Conservation (phyloP, 2,888 invertebrate species). For the Eilema depressum region DNA sequence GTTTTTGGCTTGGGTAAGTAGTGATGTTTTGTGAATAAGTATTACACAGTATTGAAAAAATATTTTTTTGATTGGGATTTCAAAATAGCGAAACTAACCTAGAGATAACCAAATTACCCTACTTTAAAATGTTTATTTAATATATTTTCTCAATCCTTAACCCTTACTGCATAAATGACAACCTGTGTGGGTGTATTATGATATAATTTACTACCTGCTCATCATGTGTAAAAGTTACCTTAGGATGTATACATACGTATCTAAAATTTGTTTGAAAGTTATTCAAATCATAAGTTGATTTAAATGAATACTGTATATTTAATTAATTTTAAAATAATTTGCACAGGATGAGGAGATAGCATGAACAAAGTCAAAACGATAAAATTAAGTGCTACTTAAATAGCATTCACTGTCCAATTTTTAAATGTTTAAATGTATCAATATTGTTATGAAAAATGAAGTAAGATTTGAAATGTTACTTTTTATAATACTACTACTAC, state of each 20-base stretch:
- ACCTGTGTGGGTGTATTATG: too few species aligned
- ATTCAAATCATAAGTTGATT: background rate
- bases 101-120: too few species aligned
- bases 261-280: background rate
- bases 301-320: background rate
- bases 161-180: too few species aligned
- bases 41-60: background rate
- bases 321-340: background rate
- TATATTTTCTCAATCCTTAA: too few species aligned
- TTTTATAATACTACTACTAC: background rate
- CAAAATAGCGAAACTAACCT: too few species aligned
- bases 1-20: slow-evolving; percentile 84
- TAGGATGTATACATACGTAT: background rate
- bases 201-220: too few species aligned
- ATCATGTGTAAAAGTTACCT: too few species aligned
- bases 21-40: background rate
- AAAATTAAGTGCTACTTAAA: background rate
- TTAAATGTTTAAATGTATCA: background rate
- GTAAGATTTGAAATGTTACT: slow-evolving; percentile 2
- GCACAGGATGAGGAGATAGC: background rate
- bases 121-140: too few species aligned
- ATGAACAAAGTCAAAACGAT: background rate
- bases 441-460: background rate
- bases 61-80: too few species aligned
- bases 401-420: background rate